Evolutionary conservation across 2,888 invertebrate genomes (phyloP).

Genomic region (Biston betularia): DNA sequence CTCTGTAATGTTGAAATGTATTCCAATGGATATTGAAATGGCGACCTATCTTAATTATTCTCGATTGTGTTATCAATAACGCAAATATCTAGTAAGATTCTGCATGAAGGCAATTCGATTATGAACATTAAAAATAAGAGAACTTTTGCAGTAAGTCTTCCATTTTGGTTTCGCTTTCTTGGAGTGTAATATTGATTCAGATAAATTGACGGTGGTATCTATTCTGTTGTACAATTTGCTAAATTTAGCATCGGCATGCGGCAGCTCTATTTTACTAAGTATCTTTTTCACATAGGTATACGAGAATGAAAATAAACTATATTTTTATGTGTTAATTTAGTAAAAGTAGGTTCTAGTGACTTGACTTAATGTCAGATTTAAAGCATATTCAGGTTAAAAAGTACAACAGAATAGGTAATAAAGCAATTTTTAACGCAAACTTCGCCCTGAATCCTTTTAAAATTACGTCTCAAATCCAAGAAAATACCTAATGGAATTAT

Average conservation of each 20-base stretch:
- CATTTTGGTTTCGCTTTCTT: background rate
- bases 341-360: too few relatives aligned
- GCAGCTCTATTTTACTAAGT: too few relatives aligned
- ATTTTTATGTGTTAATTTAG: too few relatives aligned
- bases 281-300: too few relatives aligned
- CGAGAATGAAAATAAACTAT: too few relatives aligned
- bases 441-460: background rate
- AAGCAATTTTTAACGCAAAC: too few relatives aligned
- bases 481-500: background rate
- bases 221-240: too few relatives aligned
- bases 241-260: too few relatives aligned
- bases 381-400: too few relatives aligned
- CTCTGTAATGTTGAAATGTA: conserved; percentile 30
- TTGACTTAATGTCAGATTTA: too few relatives aligned
- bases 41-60: conserved; percentile 21
- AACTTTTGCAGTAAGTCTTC: background rate
- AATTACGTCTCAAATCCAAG: background rate
- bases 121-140: background rate
- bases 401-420: too few relatives aligned
- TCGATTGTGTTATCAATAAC: conserved; percentile 9
- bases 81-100: conserved; percentile 23
- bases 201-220: too few relatives aligned
- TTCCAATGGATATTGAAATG: conserved; percentile 10
- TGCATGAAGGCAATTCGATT: conserved; percentile 4
- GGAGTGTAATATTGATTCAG: background rate